A percentile compares a stretch with the other conserved stretches of the same genome.
Evolutionary conservation across 2,888 invertebrate genomes (phyloP).

Genomic region (Halictus quadricinctus): DNA sequence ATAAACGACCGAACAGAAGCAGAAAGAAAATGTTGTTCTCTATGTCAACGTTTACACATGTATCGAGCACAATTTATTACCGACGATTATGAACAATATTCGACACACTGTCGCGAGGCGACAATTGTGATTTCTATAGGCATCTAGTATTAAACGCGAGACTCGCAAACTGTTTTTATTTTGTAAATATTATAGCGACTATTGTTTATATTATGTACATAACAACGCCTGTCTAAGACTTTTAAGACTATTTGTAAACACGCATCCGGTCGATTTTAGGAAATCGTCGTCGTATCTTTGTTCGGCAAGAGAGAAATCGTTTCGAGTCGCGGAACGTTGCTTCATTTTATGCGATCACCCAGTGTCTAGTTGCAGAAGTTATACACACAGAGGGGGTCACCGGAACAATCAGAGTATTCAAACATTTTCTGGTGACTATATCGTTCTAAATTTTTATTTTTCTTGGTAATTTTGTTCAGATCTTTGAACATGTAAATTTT

Average conservation of each 20-base stretch:
- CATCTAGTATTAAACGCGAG: conserved; percentile 44
- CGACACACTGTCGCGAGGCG: conserved; percentile 35
- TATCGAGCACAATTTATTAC: conserved; percentile 55
- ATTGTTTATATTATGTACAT: conserved; percentile 63
- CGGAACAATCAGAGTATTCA: neutral
- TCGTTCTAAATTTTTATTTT: neutral
- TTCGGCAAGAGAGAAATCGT: conserved; percentile 11
- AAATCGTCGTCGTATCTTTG: conserved; percentile 16
- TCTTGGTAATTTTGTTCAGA: neutral
- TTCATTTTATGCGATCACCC: conserved; percentile 43
- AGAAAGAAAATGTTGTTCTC: conserved; percentile 1
- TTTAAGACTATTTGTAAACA: conserved; percentile 45
- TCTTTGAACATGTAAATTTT: neutral
- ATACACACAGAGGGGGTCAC: conserved; percentile 17
- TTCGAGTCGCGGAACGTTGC: conserved; percentile 35
- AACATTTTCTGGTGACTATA: neutral
- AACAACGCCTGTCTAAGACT: conserved; percentile 60
- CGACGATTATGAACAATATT: conserved; percentile 28
- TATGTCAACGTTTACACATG: conserved; percentile 39
- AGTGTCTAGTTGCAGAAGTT: conserved; percentile 23
- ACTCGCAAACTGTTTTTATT: conserved; percentile 51
- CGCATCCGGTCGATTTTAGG: conserved; percentile 33
- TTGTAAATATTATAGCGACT: conserved; percentile 67
- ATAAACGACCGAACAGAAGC: neutral
- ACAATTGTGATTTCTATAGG: conserved; percentile 58